Percentiles rank a stretch among this genome's conserved stretches.
Conservation (phyloP, 2,888 invertebrate species). For the Coremacera marginata region DNA sequence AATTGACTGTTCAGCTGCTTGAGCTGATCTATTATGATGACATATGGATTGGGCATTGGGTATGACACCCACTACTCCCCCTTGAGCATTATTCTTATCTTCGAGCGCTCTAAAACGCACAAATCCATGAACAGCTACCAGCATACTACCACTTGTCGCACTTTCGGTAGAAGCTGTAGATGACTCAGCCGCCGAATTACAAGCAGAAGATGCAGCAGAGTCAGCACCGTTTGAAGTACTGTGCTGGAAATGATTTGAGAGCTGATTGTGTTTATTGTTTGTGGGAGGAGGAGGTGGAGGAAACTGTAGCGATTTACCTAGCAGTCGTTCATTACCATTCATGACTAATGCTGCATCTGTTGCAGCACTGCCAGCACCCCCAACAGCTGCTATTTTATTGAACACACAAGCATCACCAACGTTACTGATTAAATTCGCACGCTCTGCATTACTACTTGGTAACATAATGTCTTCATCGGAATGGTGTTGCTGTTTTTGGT, state of each 20-base stretch:
- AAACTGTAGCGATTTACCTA: slow-evolving; percentile 5
- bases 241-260: slow-evolving; percentile 46
- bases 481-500: slow-evolving; percentile 48
- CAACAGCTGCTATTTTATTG: slow-evolving; percentile 38
- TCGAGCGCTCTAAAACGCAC: slow-evolving; percentile 85
- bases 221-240: slow-evolving; percentile 42
- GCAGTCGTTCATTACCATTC: slow-evolving; percentile 2
- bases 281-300: neutral
- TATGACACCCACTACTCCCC: slow-evolving; percentile 50
- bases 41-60: slow-evolving; percentile 57
- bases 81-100: slow-evolving; percentile 60
- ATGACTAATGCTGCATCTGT: slow-evolving; percentile 40
- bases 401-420: slow-evolving; percentile 45
- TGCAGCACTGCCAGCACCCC: slow-evolving; percentile 46
- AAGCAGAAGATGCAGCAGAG: slow-evolving; percentile 36
- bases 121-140: slow-evolving; percentile 92
- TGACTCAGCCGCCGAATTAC: slow-evolving; percentile 39
- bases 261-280: slow-evolving; percentile 40
- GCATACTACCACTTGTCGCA: slow-evolving; percentile 78
- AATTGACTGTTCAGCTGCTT: slow-evolving; percentile 3
- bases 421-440: slow-evolving; percentile 62
- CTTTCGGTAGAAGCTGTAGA: slow-evolving; percentile 25
- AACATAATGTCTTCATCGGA: slow-evolving; percentile 62
- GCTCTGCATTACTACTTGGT: slow-evolving; percentile 61
- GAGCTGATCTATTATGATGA: slow-evolving; percentile 40